A percentile compares a stretch with the other conserved stretches of the same genome.
phyloP scores from a whole-genome alignment of 2,888 invertebrate species.

The Epicampocera succincta region DNA sequence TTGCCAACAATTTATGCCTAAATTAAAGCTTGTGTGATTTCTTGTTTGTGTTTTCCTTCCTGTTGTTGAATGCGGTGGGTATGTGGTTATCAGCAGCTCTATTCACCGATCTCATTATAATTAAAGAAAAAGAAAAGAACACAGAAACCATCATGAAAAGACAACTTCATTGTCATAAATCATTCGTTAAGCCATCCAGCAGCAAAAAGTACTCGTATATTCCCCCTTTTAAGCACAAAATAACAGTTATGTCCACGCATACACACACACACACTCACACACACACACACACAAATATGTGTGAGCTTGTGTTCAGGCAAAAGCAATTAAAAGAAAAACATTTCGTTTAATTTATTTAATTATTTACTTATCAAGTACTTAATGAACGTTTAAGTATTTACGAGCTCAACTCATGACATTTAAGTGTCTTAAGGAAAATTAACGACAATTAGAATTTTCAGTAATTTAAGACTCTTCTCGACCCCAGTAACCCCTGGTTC shows the following conservation, averaged over 20 bases:
- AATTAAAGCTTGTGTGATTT: not conserved
- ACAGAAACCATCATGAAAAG: constrained; percentile 9
- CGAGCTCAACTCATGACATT: not conserved
- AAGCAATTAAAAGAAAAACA: constrained; percentile 20
- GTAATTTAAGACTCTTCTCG: constrained; percentile 26
- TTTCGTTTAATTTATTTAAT: constrained; percentile 26
- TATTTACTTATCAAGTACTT: constrained; percentile 21
- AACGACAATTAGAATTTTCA: constrained; percentile 10
- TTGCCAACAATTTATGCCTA: constrained; percentile 27
- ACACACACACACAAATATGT: not conserved
- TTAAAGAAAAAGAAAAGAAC: not conserved
- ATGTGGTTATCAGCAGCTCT: constrained; percentile 3
- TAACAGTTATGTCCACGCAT: too few relatives aligned
- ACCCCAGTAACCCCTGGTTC: constrained; percentile 28
- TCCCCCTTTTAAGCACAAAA: not conserved
- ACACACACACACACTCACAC: too few relatives aligned
- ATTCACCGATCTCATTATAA: constrained; percentile 16
- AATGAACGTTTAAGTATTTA: not conserved
- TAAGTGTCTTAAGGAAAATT: not conserved
- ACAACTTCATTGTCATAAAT: constrained; percentile 20
- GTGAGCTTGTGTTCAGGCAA: constrained; percentile 2
- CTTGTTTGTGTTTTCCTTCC: constrained; percentile 14
- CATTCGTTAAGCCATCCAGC: constrained; percentile 22
- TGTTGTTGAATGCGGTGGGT: constrained; percentile 28
- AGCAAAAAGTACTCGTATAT: not conserved